A percentile compares a stretch with the other conserved stretches of the same genome.
Conservation (phyloP, 2,797 vertebrate species). For the Molossus alvarezi region DNA sequence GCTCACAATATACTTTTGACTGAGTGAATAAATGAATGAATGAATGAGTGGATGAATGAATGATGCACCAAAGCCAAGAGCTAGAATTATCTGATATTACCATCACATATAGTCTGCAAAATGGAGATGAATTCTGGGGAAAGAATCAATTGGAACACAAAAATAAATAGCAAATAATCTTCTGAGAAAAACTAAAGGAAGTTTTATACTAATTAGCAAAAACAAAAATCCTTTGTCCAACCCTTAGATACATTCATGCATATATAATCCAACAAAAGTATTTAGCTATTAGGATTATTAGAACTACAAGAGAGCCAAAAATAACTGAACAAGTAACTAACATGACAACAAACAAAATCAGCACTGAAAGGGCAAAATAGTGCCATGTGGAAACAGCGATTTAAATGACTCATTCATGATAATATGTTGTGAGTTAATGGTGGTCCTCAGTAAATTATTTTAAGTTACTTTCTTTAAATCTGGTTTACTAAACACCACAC, state of each 20-base stretch:
- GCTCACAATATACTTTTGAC: not conserved
- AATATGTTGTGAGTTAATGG: not conserved
- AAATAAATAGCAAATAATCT: constrained; percentile 64
- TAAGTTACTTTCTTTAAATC: constrained; percentile 37
- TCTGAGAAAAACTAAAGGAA: constrained; percentile 32
- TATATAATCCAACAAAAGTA: constrained; percentile 60
- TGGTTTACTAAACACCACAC: not conserved
- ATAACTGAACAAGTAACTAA: constrained; percentile 59
- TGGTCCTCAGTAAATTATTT: constrained; percentile 19
- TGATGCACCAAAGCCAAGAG: not conserved
- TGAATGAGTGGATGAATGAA: constrained; percentile 23
- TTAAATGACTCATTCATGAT: constrained; percentile 48
- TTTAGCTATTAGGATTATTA: constrained; percentile 64
- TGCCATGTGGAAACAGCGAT: constrained; percentile 3
- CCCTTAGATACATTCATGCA: constrained; percentile 32
- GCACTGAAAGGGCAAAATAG: not conserved
- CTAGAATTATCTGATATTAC: constrained; percentile 26
- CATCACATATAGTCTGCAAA: constrained; percentile 31
- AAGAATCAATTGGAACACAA: constrained; percentile 46
- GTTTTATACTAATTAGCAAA: constrained; percentile 60
- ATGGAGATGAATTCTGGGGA: not conserved
- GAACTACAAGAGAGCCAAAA: constrained; percentile 67
- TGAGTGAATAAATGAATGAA: constrained; percentile 36
- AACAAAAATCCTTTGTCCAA: constrained; percentile 44
- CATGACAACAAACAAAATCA: constrained; percentile 61